A percentile compares a stretch with the other conserved stretches of the same genome.
These are phyloP conservation scores for Solenopsis fugax DNA, from an alignment of 1,140 invertebrate species.

Conservation along the genomic window DNA sequence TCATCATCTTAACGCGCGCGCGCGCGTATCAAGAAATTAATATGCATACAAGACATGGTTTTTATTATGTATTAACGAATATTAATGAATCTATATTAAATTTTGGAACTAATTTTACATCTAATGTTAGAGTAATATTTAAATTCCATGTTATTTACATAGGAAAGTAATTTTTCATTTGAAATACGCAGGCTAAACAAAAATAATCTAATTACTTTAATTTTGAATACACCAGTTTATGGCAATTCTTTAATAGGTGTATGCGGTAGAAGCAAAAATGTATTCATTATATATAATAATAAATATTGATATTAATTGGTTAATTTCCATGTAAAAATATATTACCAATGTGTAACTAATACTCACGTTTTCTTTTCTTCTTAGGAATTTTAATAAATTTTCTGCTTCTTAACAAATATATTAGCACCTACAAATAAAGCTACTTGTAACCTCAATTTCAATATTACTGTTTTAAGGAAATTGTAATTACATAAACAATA, in stretches of 20 bases:
- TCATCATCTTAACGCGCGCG: not conserved
- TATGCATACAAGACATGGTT: not conserved
- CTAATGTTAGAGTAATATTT: not conserved
- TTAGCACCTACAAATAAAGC: slow-evolving; percentile 78
- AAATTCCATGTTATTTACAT: not conserved
- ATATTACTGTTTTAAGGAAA: slow-evolving; percentile 24
- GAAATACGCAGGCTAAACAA: not conserved
- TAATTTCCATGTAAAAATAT: slow-evolving; percentile 42
- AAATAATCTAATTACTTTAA: slow-evolving; percentile 1
- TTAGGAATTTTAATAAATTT: slow-evolving; percentile 76
- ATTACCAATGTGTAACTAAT: slow-evolving; percentile 56
- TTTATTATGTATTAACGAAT: not conserved
- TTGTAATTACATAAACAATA: slow-evolving; percentile 4
- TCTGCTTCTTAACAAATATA: slow-evolving; percentile 77
- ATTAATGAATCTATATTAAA: slow-evolving; percentile 8
- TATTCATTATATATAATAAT: slow-evolving; percentile 20
- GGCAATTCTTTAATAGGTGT: not conserved
- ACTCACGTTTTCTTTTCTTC: slow-evolving; percentile 75
- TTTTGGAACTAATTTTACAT: slow-evolving; percentile 7
- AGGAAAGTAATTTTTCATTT: not conserved
- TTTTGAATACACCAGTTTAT: not conserved
- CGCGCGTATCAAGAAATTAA: not conserved
- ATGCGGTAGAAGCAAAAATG: slow-evolving; percentile 20
- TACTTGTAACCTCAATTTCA: slow-evolving; percentile 63
- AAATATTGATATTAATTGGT: slow-evolving; percentile 45